phyloP scores from a whole-genome alignment of 2,113 vertebrate genomes.

The Talpa occidentalis region DNA sequence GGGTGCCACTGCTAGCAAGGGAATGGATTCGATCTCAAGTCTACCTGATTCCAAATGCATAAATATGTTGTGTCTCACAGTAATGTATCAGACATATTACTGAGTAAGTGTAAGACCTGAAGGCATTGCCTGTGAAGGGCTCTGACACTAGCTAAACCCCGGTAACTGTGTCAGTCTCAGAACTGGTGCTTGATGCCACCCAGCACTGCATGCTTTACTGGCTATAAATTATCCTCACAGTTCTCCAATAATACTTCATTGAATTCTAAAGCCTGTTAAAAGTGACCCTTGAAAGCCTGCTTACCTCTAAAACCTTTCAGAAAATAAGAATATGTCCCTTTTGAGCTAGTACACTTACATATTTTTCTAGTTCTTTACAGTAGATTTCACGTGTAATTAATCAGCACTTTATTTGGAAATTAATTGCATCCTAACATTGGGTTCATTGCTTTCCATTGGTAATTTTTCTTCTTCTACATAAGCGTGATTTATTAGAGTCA shows the following conservation, averaged over 20 bases:
- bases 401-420: conserved; percentile 59
- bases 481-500: conserved; percentile 67
- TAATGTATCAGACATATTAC: not conserved
- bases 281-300: not conserved
- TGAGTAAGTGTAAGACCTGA: not conserved
- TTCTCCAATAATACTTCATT: not conserved
- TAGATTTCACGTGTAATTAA: not conserved
- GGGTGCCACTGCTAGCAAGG: not conserved
- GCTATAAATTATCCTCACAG: not conserved
- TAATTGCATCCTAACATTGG: conserved; percentile 74
- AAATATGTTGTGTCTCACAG: not conserved
- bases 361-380: conserved; percentile 53
- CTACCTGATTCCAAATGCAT: not conserved
- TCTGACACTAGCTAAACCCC: not conserved
- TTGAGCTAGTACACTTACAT: conserved; percentile 8
- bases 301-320: conserved; percentile 3
- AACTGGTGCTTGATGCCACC: not conserved
- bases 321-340: not conserved
- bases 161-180: not conserved
- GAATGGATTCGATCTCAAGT: not conserved
- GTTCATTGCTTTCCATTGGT: conserved; percentile 75
- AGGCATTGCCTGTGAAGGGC: not conserved
- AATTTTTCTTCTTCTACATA: conserved; percentile 53
- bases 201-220: not conserved
- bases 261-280: not conserved